Evolutionary conservation across 2,888 invertebrate genomes (phyloP), one percentile per base, ranked within the genome.

Genomic region (Caenorhabditis becei): DNA sequence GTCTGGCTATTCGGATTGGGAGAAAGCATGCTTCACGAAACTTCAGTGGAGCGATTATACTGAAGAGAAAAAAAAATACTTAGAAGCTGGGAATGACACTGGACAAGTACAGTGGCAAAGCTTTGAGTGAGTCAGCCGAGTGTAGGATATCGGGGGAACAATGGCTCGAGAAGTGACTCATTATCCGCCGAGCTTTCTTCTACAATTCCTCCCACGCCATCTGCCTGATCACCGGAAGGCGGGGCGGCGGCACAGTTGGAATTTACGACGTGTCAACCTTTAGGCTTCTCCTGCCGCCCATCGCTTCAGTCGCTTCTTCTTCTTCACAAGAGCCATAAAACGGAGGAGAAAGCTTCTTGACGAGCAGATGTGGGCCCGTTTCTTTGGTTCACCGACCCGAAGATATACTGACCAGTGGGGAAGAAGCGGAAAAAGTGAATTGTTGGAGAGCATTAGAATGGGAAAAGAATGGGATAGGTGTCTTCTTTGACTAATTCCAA

Each of bases 331-430:
- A 66, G 59, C 65, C 66, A 66, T 65, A 74, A 66, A 74, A 66
- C 49, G 20, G 4, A 44, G 18, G 53, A 5, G 58, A 23, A 7
- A 35, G 59, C 67, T 28, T 72, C 65, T 65, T 74, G 74, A 74
- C 65, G 58, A 74, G 74, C 74, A 74, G 74, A 74, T 74, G 74
- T 66, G 65, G 32, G 32, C 20, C 41, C 23, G 41, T 59, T 59
- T 37, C 35, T 41, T 59, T 59, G 59, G 20, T 41, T 59, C 59
- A 41, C 59, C 41, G 59, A n/a, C 37, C 23, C 16, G 35, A n/a
- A 10, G 56, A 37, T 53, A 26, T 23, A 23, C 28, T 32, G 58
- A 18, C 14, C 26, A 44, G 35, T 41, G 44, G 72, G 63, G 41
- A 56, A 54, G 41, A 56, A 32, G 63, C 37, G 35, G 53, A 47